A percentile compares a stretch with the other conserved stretches of the same genome.
These are phyloP conservation scores for Drosophila mauritiana DNA, from an alignment of 1,140 invertebrate genomes.

Conservation along the genomic window DNA sequence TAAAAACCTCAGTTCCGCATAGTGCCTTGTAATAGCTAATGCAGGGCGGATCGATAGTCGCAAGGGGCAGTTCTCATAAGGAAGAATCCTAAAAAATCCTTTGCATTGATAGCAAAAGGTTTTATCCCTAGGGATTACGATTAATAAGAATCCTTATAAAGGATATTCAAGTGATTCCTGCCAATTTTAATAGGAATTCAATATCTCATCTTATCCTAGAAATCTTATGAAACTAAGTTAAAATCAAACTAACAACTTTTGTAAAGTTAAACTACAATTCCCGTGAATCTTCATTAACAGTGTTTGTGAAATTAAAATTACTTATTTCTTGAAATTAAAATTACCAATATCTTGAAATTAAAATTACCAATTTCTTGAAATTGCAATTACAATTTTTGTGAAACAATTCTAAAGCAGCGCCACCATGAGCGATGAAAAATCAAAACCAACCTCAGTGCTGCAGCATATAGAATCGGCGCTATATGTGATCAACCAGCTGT, in stretches of 20 bases:
- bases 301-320: neutral
- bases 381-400: neutral
- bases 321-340: neutral
- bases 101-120: neutral
- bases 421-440: constrained; percentile 26
- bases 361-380: neutral
- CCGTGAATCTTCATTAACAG: too few species aligned
- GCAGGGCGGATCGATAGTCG: constrained; percentile 8
- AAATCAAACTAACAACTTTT: neutral
- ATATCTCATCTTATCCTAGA: too few species aligned
- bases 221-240: too few species aligned
- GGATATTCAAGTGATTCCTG: constrained; percentile 4
- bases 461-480: constrained; percentile 61
- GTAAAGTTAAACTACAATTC: neutral
- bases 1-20: constrained; percentile 27
- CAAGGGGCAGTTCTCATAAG: neutral
- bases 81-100: neutral
- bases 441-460: constrained; percentile 27
- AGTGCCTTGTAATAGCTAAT: constrained; percentile 35
- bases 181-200: neutral
- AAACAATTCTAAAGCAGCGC: neutral
- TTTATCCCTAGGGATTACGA: neutral
- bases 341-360: neutral
- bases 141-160: neutral
- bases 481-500: constrained; percentile 71